Base-by-base conservation (phyloP, 2,113 vertebrate species). In the Myiagra hebetior region DNA sequence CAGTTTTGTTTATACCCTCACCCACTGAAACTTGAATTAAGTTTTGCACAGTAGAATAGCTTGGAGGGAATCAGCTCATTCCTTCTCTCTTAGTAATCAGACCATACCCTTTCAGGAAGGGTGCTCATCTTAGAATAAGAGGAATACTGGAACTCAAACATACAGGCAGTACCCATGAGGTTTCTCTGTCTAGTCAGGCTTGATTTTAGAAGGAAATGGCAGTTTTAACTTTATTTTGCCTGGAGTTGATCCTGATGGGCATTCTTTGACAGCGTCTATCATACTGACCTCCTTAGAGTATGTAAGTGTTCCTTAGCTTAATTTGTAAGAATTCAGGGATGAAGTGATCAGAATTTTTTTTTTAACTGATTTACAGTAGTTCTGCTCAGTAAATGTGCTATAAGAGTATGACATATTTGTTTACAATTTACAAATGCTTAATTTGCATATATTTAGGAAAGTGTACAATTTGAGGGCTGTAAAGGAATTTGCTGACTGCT, bases 161-260 rank as follows among this genome's bases (percentile, higher is more conserved):
- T 33, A n/a, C 22, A 85, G 52, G 47, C 81, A 49, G 57, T 93
- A 82, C 78, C 85, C 65, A 79, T 46, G 52, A 85, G 73, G 69
- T 85, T 81, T 95, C 30, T 63, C 27, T 89, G 64, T 79, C 64
- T 67, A n/a, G 23, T 85, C 64, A 67, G 12, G 39, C 62, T 84
- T 92, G 59, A 95, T 77, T 95, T 92, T 86, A 91, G 76, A 84
- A 67, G 68, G 44, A 91, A 84, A 77, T 92, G 84, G 42, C 91
- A 97, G 68, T 65, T 87, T 81, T 74, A 91, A 74, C 64, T 92
- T 95, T 33, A 37, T 91, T 88, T 88, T 80, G 68, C 89, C 68
- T 86, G 35, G 57, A 86, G 89, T 70, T 77, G 60, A 77, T 65
- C 44, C 86, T 95, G 30, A 10, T 76, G 41, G 76, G 59, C 22